Evolutionary conservation across 2,888 invertebrate species (phyloP).

Genomic region (Xylophagus ater): DNA sequence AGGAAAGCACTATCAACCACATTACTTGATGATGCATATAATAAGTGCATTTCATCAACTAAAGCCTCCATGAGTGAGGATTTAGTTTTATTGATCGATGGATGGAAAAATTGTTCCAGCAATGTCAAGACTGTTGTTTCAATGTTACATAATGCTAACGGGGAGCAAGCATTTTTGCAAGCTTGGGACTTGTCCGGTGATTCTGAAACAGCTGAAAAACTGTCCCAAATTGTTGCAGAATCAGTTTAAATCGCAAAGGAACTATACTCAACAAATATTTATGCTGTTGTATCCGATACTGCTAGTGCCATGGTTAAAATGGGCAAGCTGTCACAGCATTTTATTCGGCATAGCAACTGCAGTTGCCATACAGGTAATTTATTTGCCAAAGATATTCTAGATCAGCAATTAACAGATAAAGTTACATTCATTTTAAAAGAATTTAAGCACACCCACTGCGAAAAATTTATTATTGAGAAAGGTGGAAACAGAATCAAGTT

Average conservation of each 20-base stretch:
- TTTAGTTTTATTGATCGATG: constrained; percentile 16
- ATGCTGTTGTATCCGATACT: constrained; percentile 22
- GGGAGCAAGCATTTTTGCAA: constrained; percentile 16
- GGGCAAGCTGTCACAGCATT: not conserved
- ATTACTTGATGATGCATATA: constrained; percentile 7
- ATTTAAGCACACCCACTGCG: constrained; percentile 15
- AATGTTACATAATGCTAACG: constrained; percentile 13
- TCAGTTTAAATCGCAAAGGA: constrained; percentile 16
- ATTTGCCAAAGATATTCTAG: not conserved
- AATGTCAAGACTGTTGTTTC: constrained; percentile 13
- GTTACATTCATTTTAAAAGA: constrained; percentile 12
- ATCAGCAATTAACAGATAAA: constrained; percentile 13
- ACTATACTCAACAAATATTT: constrained; percentile 15
- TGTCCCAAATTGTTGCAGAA: constrained; percentile 16
- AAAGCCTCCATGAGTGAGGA: not conserved
- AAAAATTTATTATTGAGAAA: constrained; percentile 13
- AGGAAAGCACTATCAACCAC: constrained; percentile 6
- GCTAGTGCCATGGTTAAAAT: constrained; percentile 20
- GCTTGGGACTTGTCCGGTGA: constrained; percentile 17
- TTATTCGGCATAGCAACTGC: not conserved
- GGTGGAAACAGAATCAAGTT: constrained; percentile 14
- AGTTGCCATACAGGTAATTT: constrained; percentile 1
- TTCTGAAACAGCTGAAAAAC: constrained; percentile 14
- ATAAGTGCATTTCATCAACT: constrained; percentile 3
- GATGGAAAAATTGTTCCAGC: constrained; percentile 17